phyloP scores from a whole-genome alignment of 2,888 invertebrate genomes.

The Parelbella ahira region DNA sequence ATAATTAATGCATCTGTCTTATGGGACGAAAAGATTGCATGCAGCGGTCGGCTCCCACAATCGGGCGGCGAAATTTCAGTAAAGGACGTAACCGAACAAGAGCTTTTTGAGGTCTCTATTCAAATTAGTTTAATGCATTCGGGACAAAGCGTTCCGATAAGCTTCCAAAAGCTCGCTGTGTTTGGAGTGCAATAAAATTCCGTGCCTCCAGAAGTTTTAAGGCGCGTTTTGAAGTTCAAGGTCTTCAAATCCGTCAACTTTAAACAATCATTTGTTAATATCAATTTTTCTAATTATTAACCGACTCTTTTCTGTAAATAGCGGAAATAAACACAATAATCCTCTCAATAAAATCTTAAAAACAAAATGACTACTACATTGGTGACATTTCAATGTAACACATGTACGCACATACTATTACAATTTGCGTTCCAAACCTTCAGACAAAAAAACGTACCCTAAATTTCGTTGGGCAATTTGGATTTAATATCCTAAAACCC shows the following conservation, averaged over 20 bases:
- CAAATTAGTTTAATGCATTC: slow-evolving; percentile 78
- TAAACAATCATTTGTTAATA: background rate
- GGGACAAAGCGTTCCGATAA: slow-evolving; percentile 75
- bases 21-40: slow-evolving; percentile 64
- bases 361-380: too few species aligned
- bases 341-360: too few species aligned
- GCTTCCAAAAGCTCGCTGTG: slow-evolving; percentile 54
- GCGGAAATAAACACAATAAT: too few species aligned
- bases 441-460: too few species aligned
- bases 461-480: too few species aligned
- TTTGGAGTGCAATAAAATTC: slow-evolving; percentile 51
- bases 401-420: too few species aligned
- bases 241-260: slow-evolving; percentile 12
- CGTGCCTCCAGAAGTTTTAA: slow-evolving; percentile 36
- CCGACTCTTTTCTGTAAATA: too few species aligned
- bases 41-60: slow-evolving; percentile 56
- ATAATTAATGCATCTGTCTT: slow-evolving; percentile 59
- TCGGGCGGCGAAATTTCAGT: slow-evolving; percentile 57
- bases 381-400: too few species aligned
- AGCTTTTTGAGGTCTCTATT: slow-evolving; percentile 74
- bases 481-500: background rate
- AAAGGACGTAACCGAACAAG: slow-evolving; percentile 75
- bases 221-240: slow-evolving; percentile 11
- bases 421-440: too few species aligned
- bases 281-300: too few species aligned